Base-by-base conservation (phyloP, 2,888 invertebrate species). In the Drosophila hamatofila region DNA sequence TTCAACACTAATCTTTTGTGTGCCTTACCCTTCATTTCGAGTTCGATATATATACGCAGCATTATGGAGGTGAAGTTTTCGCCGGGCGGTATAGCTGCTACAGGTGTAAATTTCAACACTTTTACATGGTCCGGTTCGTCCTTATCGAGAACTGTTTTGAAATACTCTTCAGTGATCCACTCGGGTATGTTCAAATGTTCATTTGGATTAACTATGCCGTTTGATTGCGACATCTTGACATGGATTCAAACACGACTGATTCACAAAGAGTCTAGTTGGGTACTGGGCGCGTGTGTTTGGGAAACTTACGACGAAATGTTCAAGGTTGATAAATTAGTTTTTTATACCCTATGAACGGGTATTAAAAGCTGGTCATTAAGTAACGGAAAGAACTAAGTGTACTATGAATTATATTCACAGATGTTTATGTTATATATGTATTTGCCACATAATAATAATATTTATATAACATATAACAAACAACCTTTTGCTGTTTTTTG, bases 51-150 rank as follows among this genome's bases (percentile, higher is more conserved):
- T 2, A 89, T 71, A n/a, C 92, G 85, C n/a, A 91, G 41, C 85
- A 92, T 91, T 11, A 85, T 65, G 2, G 92, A 92, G 4, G 89
- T 86, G 46, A 86, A 92, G 52, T 92, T 92, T 60, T 92, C 92
- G 2, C 92, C 92, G 0, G 90, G 84, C 0, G 90, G 83, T 57
- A 83, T 90, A 0, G 91, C 91, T 3, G 91, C 91, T 21, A 83
- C 83, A 1, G 88, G 72, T 0, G 75, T 83, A 39, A 92, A 89
- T 14, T 81, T 84, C 0, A 78, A 21, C 3, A 92, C 70, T 30
- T 76, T 74, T 0, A 69, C 71, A 57, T 78, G 73, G 18, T 89
- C 60, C 0, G 89, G 88, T 16, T 82, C 87, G 54, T 91, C 90
- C 27, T 77, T 83, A 1, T 74, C 56, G 35, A 91, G 80, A 1